A percentile compares a stretch with the other conserved stretches of the same genome.
Evolutionary conservation across 1,140 invertebrate genomes (phyloP).

Genomic region (Nomia melanderi): DNA sequence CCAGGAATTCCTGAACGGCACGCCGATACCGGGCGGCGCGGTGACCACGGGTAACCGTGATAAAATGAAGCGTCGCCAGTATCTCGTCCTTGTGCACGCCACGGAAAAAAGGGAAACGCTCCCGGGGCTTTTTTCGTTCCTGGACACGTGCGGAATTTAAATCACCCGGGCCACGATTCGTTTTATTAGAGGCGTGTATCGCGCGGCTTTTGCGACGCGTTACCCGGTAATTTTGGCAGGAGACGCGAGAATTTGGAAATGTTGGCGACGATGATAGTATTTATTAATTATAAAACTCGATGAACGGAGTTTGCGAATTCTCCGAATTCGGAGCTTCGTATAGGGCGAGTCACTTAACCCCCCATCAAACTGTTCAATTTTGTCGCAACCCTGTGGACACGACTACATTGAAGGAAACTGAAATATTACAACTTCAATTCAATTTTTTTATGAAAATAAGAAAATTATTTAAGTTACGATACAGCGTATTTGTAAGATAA

Average conservation of each 20-base stretch:
- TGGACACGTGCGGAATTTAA: conserved; percentile 47
- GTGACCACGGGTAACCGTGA: conserved; percentile 49
- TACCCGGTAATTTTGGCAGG: conserved; percentile 21
- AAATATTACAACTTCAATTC: no score
- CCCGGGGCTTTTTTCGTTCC: conserved; percentile 20
- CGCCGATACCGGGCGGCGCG: conserved; percentile 37
- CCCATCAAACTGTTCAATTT: no score
- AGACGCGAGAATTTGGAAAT: conserved; percentile 7
- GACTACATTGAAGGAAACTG: no score
- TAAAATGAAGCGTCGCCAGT: conserved; percentile 51
- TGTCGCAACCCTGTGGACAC: no score
- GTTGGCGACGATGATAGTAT: conserved; percentile 6
- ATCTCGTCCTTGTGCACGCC: conserved; percentile 48
- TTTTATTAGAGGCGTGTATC: conserved; percentile 44
- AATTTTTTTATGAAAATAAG: no score
- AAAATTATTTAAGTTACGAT: no score
- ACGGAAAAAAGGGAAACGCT: neutral
- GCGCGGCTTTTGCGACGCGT: conserved; percentile 9
- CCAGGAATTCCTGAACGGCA: conserved; percentile 56
- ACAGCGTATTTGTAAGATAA: no score
- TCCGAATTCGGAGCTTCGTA: no score
- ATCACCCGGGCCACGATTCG: conserved; percentile 33
- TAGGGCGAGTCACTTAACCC: no score
- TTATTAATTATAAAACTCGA: no score
- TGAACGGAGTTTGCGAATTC: no score